Base-by-base conservation (phyloP, 2,797 vertebrate genomes). In the Anolis apletophallus region DNA sequence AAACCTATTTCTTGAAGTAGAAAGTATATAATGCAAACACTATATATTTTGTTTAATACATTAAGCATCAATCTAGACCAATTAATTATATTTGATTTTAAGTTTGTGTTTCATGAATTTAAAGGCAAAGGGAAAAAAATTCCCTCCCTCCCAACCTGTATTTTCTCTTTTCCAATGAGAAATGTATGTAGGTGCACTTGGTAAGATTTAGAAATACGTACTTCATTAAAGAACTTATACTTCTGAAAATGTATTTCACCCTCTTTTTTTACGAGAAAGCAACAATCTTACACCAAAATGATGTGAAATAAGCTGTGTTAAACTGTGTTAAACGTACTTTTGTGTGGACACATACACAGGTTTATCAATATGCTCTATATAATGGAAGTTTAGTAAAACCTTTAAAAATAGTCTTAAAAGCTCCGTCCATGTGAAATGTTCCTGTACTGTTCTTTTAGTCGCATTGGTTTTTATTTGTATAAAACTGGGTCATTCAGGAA, bases 401-500 rank as follows among this genome's bases (percentile, higher is more conserved):
- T 40, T 40, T 40, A 40, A 40, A 40, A 40, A 40, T 40, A 40
- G 40, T 40, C 40, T 2, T 75, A 67, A 87, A 79, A 64, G 68
- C 85, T 59, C 54, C 75, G 12, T 80, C 90, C 29, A 26, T 82
- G 23, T 71, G 52, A 55, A 89, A 88, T 90, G 81, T 89, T 29
- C 75, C 79, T 77, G 90, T 88, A 61, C 7, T 46, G 76, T 87
- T 88, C 68, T 90, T 89, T 90, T 5, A 92, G 91, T 89, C 83
- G 12, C 36, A 55, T 74, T 81, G 83, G 5, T 90, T 91, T 87
- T 91, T 91, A 84, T 87, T 73, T 85, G 46, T 89, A 81, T 52
- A 73, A 94, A 94, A 92, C 77, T 81, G 83, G 61, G 67, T 88
- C 77, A 89, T 92, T 86, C 46, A 83, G 87, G 50, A 89, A 87